Base-by-base conservation (phyloP, 37 sponge, comb jelly and placozoan genomes). In the Beroe forskalii region DNA sequence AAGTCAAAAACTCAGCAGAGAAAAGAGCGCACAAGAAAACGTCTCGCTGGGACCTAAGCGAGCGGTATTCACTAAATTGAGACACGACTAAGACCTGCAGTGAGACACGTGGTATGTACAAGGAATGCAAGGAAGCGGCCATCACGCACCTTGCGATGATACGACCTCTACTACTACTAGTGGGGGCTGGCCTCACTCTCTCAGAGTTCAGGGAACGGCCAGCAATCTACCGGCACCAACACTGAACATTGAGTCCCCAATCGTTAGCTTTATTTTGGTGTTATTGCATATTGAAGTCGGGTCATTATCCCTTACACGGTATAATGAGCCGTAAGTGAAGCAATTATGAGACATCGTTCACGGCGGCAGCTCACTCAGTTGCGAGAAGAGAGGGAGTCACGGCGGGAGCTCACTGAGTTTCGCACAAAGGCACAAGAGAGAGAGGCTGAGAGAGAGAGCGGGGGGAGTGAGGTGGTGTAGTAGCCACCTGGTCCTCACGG, bases 281-380 rank as follows among this genome's bases (percentile, higher is more conserved):
- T 69, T 69, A 69, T 69, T 69, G 66, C 66, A 69, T 69, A 69
- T 69, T 69, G 72, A 69, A 44, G 86, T 80, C 86, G 86, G 0
- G 86, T 80, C 25, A 80, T 80, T 44, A 80, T 23, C 30, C 40
- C 86, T 30, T 80, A 80, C 42, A 38, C 27, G 86, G 86, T 28
- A 80, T 80, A 80, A 80, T 69, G 37, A 44, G 2, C 1, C 55
- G n/a, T 44, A 80, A 80, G 40, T 44, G 44, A 80, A 44, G 55
- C 86, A 44, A 80, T 80, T 80, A 80, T 69, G 35, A 37, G 86
- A 37, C 24, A 80, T 80, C 86, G 86, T 80, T 80, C 86, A 80
- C 30, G 25, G 86, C 28, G 86, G 86, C 55, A 44, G n/a, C 86
- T 80, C 86, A 25, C 55, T 12, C 55, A 80, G 40, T 80, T 80